Base-by-base conservation (phyloP, 2,888 invertebrate genomes). In the Phengaris alcon region DNA sequence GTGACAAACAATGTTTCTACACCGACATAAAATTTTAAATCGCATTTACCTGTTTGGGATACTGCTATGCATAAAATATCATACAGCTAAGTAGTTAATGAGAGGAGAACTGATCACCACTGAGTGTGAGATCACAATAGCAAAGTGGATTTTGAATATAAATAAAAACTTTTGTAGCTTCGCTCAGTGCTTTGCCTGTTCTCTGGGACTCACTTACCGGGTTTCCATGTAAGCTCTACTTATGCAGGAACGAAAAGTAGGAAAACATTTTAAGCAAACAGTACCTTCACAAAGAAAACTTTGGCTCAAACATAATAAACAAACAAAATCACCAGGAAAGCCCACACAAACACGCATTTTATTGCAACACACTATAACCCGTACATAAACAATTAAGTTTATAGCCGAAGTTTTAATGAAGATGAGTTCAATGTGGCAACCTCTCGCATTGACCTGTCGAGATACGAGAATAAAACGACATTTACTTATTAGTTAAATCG, bases 401-500 rank as follows among this genome's bases (percentile, higher is more conserved):
- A 72, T 54, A 52, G 54, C 48, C 44, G 70, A 55, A 70, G 59
- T 57, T 75, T 48, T 70, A 51, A 75, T 59, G 57, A 59, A 69
- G 75, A 70, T 75, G 51, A 75, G 70, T 52, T 72, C 68, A 44
- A 52, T 68, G 48, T 74, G 46, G 74, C 70, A 73, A 79, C 35
- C 13, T 13, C 73, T 75, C 75, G 76, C 77, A 77, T 79, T 79
- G 77, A 79, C 74, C 76, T 76, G 77, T 77, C 77, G 76, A 74
- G 72, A 46, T 69, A 48, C 57, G 74, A 75, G 75, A 77, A 77
- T 74, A 78, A 79, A 77, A 74, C 74, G 73, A 68, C 76, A 77
- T 78, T 79, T 77, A 78, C 76, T 77, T 79, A 78, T 80, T 79
- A 77, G 77, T 77, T 75, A 59, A 75, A 76, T 79, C 78, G 79